These are phyloP conservation scores for Chiloscyllium punctatum DNA, from an alignment of 2,797 vertebrate genomes.

Conservation along the genomic window DNA sequence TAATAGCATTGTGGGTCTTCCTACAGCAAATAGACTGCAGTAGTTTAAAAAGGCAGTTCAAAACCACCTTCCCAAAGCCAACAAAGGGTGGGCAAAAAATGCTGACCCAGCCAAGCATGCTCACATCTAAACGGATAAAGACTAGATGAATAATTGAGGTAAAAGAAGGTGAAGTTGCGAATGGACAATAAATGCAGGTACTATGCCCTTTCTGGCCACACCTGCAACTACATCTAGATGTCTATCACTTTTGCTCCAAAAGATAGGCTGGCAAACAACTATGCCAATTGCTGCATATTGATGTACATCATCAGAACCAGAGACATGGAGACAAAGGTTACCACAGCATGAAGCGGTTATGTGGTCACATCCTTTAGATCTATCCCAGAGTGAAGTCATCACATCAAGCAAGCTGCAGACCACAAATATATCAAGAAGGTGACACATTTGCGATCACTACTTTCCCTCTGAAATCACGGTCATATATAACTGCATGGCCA, in stretches of 20 bases:
- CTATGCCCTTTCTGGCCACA: not conserved
- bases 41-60: too few relatives aligned
- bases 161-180: not conserved
- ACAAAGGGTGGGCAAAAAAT: too few relatives aligned
- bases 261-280: not conserved
- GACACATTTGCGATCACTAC: not conserved
- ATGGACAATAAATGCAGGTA: not conserved
- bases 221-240: not conserved
- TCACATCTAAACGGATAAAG: too few relatives aligned
- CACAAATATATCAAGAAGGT: not conserved
- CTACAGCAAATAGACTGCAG: too few relatives aligned
- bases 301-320: not conserved
- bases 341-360: not conserved
- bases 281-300: not conserved
- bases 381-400: not conserved
- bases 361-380: not conserved
- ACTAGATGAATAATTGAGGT: not conserved
- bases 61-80: too few relatives aligned
- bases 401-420: not conserved
- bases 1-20: too few relatives aligned
- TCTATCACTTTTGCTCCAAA: not conserved
- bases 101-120: too few relatives aligned
- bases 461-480: not conserved
- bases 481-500: not conserved
- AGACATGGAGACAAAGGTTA: not conserved